A percentile compares a stretch with the other conserved stretches of the same genome.
Conservation (phyloP, 2,797 vertebrate genomes). For the Anguilla anguilla region DNA sequence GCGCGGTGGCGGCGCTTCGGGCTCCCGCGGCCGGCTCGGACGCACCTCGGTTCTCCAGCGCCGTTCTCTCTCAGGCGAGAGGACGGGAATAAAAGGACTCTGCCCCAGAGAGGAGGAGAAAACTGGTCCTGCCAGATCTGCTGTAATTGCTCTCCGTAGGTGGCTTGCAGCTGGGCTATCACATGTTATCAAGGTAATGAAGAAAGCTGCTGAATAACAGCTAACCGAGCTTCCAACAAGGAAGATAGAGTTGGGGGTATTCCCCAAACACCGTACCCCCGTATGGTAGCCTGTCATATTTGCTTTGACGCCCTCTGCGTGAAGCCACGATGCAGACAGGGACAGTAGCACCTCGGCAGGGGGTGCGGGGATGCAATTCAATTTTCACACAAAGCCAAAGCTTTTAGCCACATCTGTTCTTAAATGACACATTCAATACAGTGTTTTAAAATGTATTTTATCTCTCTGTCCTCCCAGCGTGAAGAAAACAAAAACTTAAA, state of each 20-base stretch:
- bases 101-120: neutral
- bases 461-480: neutral
- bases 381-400: neutral
- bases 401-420: neutral
- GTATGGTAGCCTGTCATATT: neutral
- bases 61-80: neutral
- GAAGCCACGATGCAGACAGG: neutral
- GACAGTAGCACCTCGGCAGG: neutral
- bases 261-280: no score
- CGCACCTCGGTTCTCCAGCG: neutral
- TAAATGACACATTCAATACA: slow-evolving; percentile 7
- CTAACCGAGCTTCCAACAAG: slow-evolving; percentile 28
- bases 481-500: neutral
- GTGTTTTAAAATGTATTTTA: neutral
- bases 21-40: no score
- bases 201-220: slow-evolving; percentile 53
- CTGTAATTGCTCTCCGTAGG: slow-evolving; percentile 50
- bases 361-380: neutral
- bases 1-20: no score
- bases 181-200: slow-evolving; percentile 39
- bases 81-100: no score
- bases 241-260: no score
- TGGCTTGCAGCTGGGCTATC: slow-evolving; percentile 45
- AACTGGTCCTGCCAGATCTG: neutral
- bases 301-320: neutral